Evolutionary conservation across 1,140 invertebrate genomes (phyloP), one percentile per base, ranked within the genome.

Genomic region (Microvelia longipes): DNA sequence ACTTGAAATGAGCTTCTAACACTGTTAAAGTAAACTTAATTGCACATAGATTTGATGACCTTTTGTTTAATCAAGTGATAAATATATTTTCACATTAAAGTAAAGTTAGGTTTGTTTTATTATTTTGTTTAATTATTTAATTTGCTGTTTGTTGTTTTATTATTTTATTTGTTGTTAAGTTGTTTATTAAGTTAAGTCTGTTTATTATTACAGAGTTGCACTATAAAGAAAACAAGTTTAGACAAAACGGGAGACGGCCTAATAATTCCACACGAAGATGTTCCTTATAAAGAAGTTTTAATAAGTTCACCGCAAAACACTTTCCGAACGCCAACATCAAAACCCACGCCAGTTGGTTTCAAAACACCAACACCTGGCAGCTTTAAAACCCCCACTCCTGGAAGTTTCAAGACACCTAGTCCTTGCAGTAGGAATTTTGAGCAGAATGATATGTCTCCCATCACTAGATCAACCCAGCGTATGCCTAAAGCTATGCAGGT

Each of bases 401-500:
- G 84, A 83, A 28, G 81, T 83, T 19, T 79, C 85, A 79, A 77
- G 79, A 50, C 35, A 11, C 35, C 35, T 5, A 50, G 35, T 50
- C 35, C 35, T 11, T n/a, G n/a, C n/a, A n/a, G n/a, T n/a, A 50
- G 35, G 19, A 50, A 50, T 50, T 50, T 50, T 50, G 35, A 11
- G 5, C 35, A 50, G 19, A 50, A 5, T 68, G 81, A 83, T 73
- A 91, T 92, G 89, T 92, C 90, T 11, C 91, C 90, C 0, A 92
- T 93, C 68, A 93, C 90, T 0, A 88, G 90, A 75, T 92, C 90
- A 0, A 87, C 90, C 2, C 89, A 91, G 76, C 87, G 89, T 78
- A 88, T 92, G 86, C 86, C 88, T 1, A 90, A 88, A 79, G 86
- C 90, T 63, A 92, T 93, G 90, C 90, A 92, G 88, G 90, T 92